These are phyloP conservation scores for Heterodera schachtii DNA, from an alignment of 1,140 invertebrate genomes.

Conservation along the genomic window DNA sequence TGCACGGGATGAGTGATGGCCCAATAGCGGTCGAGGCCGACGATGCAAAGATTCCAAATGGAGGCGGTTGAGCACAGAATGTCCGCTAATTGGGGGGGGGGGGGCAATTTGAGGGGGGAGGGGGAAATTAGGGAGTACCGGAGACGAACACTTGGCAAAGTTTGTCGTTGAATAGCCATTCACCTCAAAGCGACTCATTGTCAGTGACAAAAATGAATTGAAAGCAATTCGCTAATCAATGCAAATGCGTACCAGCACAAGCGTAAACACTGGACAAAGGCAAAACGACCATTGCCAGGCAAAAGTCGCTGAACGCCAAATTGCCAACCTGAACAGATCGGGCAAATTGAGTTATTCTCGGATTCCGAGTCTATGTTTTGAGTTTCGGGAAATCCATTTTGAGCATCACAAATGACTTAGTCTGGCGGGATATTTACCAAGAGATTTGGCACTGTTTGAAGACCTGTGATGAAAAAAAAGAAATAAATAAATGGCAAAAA, in stretches of 20 bases:
- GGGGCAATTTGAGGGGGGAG: background rate
- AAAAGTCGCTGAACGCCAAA: conserved; percentile 65
- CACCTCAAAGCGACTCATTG: background rate
- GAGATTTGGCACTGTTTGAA: conserved; percentile 65
- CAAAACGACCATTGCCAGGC: conserved; percentile 59
- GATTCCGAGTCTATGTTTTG: no score
- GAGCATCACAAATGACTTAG: no score
- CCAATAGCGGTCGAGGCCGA: conserved; percentile 64
- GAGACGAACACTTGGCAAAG: conserved; percentile 65
- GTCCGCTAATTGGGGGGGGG: conserved; percentile 48
- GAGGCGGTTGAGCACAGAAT: conserved; percentile 65
- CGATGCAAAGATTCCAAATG: conserved; percentile 63
- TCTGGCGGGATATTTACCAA: conserved; percentile 45
- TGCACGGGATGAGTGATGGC: conserved; percentile 64
- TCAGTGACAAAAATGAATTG: background rate
- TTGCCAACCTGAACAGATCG: conserved; percentile 54
- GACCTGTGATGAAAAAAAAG: conserved; percentile 2
- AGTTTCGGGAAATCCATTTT: no score
- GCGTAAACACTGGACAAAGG: conserved; percentile 65
- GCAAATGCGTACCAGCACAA: conserved; percentile 48
- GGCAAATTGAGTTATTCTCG: conserved; percentile 7
- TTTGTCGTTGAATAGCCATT: conserved; percentile 64
- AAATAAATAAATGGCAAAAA: background rate
- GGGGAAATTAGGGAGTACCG: conserved; percentile 37
- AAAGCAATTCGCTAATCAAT: background rate